Conservation (phyloP, 2,113 vertebrate species). For the Acanthisitta chloris region DNA sequence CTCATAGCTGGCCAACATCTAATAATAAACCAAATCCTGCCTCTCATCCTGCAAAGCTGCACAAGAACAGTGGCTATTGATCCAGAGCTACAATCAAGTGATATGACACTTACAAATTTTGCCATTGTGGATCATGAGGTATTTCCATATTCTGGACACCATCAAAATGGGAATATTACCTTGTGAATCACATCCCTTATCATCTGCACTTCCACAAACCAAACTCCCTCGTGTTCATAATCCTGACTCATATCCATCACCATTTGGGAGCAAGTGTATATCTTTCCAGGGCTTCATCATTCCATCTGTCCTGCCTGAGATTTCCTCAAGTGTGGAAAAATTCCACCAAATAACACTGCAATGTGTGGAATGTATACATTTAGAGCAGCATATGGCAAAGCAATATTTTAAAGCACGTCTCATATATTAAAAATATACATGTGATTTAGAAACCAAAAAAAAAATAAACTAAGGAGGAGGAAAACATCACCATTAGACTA, state of each 20-base stretch:
- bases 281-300: background rate
- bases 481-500: background rate
- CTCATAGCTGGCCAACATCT: background rate
- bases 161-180: background rate
- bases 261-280: background rate
- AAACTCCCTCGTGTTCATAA: background rate
- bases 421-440: background rate
- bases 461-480: background rate
- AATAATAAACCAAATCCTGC: background rate
- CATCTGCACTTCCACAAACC: background rate
- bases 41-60: background rate
- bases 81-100: background rate
- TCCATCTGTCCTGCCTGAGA: background rate
- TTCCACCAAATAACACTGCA: background rate
- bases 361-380: background rate
- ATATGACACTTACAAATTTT: background rate
- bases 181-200: background rate
- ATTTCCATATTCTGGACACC: background rate
- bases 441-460: background rate
- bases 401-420: background rate
- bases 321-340: background rate
- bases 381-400: constrained; percentile 20
- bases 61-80: background rate
- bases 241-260: background rate
- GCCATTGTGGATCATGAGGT: background rate